Conservation (phyloP, 1,140 invertebrate species). For the Platorchestia sp. region DNA sequence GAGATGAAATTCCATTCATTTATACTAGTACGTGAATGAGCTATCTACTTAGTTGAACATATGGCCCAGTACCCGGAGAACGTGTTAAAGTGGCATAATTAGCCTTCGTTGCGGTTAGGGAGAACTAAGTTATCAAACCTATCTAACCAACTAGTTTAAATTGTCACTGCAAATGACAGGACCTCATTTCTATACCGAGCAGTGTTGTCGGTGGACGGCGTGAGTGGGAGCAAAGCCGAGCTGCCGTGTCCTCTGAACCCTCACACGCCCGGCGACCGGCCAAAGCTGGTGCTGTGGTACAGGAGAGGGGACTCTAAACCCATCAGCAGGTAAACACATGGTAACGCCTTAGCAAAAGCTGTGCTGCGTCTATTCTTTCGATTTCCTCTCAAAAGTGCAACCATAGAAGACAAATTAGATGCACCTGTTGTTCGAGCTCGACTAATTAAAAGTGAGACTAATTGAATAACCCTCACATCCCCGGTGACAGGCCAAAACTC, state of each 20-base stretch:
- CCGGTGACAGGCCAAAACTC: conserved; percentile 43
- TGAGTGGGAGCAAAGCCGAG: conserved; percentile 26
- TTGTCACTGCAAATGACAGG: not conserved
- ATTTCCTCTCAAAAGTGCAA: not conserved
- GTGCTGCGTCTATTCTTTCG: not conserved
- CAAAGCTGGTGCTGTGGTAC: conserved; percentile 56
- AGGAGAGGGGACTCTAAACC: conserved; percentile 37
- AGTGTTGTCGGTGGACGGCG: conserved; percentile 47
- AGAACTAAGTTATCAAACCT: too few species aligned
- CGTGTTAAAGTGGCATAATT: too few species aligned
- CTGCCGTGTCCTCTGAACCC: conserved; percentile 57
- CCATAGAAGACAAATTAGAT: not conserved
- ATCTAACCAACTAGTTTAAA: too few species aligned
- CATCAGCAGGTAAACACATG: conserved; percentile 4
- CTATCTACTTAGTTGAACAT: too few species aligned
- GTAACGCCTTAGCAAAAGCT: too few species aligned
- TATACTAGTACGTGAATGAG: too few species aligned
- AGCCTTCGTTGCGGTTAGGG: too few species aligned
- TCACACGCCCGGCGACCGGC: conserved; percentile 24
- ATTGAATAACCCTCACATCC: not conserved
- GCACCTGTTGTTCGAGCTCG: not conserved
- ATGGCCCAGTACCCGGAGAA: too few species aligned
- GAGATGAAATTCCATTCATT: too few species aligned
- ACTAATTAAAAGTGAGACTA: not conserved
- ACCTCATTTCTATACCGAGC: not conserved